These are phyloP conservation scores for Calcarius lapponicus DNA, from an alignment of 2,797 vertebrate species.

Conservation along the genomic window DNA sequence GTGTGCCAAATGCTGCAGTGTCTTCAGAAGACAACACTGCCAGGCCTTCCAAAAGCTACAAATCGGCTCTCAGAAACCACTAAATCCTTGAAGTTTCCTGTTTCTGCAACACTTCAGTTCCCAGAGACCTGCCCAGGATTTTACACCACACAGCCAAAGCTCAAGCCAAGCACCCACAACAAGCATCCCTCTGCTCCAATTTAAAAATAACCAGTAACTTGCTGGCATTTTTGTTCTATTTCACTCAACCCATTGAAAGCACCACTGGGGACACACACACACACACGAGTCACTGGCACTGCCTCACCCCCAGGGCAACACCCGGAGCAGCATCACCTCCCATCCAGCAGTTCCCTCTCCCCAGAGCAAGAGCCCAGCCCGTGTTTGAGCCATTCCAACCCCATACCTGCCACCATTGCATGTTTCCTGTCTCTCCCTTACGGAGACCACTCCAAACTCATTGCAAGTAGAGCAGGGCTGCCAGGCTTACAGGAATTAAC, in stretches of 20 bases:
- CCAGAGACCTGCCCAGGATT: neutral
- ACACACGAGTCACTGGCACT: neutral
- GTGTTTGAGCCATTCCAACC: neutral
- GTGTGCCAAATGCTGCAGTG: neutral
- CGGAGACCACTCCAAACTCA: neutral
- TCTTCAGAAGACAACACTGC: neutral
- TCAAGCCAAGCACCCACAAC: neutral
- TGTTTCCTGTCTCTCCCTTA: constrained; percentile 2
- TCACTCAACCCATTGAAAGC: neutral
- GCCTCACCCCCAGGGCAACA: neutral
- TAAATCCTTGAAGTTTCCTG: neutral
- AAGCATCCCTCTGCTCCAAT: neutral
- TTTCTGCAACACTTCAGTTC: neutral
- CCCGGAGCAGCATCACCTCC: neutral
- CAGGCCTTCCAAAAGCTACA: neutral
- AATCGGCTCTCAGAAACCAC: neutral
- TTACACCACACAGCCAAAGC: neutral
- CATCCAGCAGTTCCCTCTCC: neutral
- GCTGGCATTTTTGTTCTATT: neutral
- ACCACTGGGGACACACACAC: rapidly evolving
- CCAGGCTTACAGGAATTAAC: constrained; percentile 74
- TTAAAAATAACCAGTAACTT: neutral
- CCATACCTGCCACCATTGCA: constrained; percentile 51
- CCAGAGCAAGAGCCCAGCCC: neutral
- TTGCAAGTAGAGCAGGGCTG: constrained; percentile 63